These are phyloP conservation scores for Ammospiza nelsoni DNA, from an alignment of 2,113 vertebrate species.

Conservation along the genomic window DNA sequence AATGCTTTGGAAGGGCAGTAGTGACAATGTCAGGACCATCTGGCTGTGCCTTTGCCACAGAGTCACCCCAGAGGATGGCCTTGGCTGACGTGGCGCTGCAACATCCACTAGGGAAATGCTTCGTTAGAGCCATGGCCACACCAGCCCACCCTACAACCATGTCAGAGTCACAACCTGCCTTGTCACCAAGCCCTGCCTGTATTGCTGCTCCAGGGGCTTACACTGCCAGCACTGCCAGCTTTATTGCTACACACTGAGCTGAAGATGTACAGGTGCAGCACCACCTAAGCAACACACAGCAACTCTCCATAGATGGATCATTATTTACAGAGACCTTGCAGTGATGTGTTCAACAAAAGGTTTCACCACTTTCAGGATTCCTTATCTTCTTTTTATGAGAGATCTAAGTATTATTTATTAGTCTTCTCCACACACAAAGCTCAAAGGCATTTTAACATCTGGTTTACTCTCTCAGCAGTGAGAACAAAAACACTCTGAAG, in stretches of 20 bases:
- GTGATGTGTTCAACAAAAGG: background rate
- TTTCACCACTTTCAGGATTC: background rate
- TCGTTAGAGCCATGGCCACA: rapidly evolving
- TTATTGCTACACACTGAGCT: background rate
- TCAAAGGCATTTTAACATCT: constrained; percentile 32
- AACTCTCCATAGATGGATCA: background rate
- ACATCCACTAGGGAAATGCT: rapidly evolving
- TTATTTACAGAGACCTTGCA: background rate
- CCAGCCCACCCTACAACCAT: background rate
- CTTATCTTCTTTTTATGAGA: background rate
- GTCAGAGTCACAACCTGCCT: background rate
- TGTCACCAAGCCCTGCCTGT: rapidly evolving
- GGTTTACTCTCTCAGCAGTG: background rate
- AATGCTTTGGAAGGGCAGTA: background rate
- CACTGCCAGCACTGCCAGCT: background rate
- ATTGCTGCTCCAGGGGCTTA: background rate
- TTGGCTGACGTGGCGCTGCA: background rate
- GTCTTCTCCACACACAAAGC: constrained; percentile 18
- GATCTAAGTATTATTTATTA: constrained; percentile 20
- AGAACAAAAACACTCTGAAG: background rate
- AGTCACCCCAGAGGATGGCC: background rate
- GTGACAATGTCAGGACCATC: background rate
- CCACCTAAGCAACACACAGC: background rate
- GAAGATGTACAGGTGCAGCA: background rate
- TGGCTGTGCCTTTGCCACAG: background rate